A percentile compares a stretch with the other conserved stretches of the same genome.
These are phyloP conservation scores for Dicaeum eximium DNA, from an alignment of 2,113 vertebrate species.

Conservation along the genomic window DNA sequence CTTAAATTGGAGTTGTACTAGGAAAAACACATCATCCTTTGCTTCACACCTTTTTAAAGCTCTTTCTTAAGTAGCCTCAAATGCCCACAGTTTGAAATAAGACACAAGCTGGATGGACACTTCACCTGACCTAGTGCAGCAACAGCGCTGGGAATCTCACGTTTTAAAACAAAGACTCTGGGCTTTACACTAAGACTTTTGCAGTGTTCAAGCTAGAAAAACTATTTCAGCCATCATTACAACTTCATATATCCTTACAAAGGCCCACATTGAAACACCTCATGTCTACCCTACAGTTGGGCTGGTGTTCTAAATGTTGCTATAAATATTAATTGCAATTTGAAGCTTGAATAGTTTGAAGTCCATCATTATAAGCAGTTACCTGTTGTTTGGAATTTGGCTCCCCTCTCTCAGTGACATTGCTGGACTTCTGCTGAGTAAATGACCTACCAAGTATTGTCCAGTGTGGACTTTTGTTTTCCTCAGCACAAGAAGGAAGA, in stretches of 20 bases:
- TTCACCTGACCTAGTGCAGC: background rate
- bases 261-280: background rate
- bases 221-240: background rate
- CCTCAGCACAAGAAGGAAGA: background rate
- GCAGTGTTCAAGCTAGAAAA: background rate
- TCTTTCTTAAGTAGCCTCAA: background rate
- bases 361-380: background rate
- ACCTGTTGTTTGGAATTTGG: background rate
- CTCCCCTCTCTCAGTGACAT: background rate
- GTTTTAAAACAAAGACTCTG: background rate
- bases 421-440: background rate
- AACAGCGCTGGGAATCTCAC: background rate
- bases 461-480: background rate
- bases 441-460: background rate
- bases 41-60: background rate
- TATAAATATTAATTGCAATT: conserved; percentile 18
- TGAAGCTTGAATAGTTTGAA: background rate
- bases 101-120: background rate
- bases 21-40: background rate
- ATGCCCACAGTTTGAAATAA: background rate
- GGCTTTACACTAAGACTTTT: background rate
- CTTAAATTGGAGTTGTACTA: background rate
- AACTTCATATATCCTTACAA: background rate
- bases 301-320: background rate
- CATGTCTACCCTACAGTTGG: background rate